Conservation (phyloP, 2,888 invertebrate species). For the Allygus modestus region DNA sequence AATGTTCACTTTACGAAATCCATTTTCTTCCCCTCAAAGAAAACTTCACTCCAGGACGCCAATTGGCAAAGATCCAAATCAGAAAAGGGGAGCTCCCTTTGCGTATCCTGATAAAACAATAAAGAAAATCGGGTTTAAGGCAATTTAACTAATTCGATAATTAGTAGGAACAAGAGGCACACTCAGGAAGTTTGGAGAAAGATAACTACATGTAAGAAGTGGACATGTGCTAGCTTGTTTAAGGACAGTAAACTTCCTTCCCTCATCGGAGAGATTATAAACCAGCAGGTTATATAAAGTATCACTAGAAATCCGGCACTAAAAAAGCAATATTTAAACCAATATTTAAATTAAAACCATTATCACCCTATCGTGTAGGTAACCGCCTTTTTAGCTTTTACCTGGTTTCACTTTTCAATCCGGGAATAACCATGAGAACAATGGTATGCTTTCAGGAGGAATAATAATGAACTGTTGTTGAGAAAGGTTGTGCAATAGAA, state of each 20-base stretch:
- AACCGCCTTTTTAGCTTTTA: too few species aligned
- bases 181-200: too few species aligned
- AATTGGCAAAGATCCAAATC: conserved; percentile 28
- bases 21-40: not conserved
- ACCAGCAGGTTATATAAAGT: too few species aligned
- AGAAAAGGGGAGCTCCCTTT: not conserved
- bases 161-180: not conserved
- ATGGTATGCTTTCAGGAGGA: not conserved
- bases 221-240: too few species aligned
- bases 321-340: too few species aligned
- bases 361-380: too few species aligned
- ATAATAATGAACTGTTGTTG: not conserved
- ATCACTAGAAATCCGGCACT: too few species aligned
- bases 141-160: not conserved
- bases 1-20: not conserved
- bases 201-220: too few species aligned
- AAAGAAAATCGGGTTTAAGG: not conserved
- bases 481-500: conserved; percentile 7
- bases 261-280: too few species aligned
- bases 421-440: not conserved
- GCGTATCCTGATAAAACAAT: not conserved
- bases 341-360: too few species aligned
- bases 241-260: too few species aligned
- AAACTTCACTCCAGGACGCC: not conserved
- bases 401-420: too few species aligned